phyloP scores from a whole-genome alignment of 2,888 invertebrate genomes.

The Chouioia cunea region DNA sequence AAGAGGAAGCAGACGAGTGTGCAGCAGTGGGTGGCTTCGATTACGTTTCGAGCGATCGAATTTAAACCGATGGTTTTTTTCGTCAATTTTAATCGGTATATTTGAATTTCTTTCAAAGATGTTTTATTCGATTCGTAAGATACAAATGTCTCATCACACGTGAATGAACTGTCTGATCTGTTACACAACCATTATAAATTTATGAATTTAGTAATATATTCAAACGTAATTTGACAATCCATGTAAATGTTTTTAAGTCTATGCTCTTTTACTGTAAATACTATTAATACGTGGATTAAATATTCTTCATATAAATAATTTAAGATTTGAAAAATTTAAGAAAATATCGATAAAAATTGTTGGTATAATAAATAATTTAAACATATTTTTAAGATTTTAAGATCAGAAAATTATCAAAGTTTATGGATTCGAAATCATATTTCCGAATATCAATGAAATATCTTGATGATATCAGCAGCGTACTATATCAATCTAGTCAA shows the following conservation, averaged over 20 bases:
- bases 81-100: conserved; percentile 8
- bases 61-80: background rate
- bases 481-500: conserved; percentile 44
- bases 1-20: background rate
- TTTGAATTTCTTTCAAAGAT: conserved; percentile 20
- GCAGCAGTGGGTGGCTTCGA: conserved; percentile 14
- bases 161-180: conserved; percentile 26
- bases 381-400: conserved; percentile 37
- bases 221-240: conserved; percentile 49
- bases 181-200: conserved; percentile 34
- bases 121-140: conserved; percentile 8
- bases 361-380: conserved; percentile 37
- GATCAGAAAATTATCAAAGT: conserved; percentile 33
- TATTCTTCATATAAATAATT: conserved; percentile 35
- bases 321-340: conserved; percentile 42
- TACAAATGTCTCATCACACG: background rate
- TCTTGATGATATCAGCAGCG: conserved; percentile 37
- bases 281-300: conserved; percentile 38
- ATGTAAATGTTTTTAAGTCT: conserved; percentile 48
- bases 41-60: conserved; percentile 2
- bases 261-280: conserved; percentile 48
- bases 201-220: conserved; percentile 44
- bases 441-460: conserved; percentile 37
- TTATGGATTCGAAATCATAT: conserved; percentile 39
- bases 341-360: conserved; percentile 47